phyloP scores from a whole-genome alignment of 92 coral and sea anemone genomes.

The Epizoanthus illoricatus region DNA sequence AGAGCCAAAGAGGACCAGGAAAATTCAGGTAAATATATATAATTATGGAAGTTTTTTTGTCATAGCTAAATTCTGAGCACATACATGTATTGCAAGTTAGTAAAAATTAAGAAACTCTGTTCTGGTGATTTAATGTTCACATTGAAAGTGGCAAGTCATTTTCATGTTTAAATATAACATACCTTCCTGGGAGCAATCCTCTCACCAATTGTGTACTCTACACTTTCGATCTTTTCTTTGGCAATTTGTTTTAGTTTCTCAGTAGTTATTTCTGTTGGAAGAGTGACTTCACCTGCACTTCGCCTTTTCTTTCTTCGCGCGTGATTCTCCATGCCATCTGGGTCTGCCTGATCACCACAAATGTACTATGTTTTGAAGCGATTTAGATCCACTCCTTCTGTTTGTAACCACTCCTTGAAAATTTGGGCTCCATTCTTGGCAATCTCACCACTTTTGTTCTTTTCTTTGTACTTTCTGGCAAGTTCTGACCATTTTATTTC shows the following conservation, averaged over 20 bases:
- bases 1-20: too few species aligned
- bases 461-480: too few species aligned
- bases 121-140: too few species aligned
- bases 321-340: neutral
- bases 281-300: constrained; percentile 55
- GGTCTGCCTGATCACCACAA: neutral
- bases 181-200: constrained; percentile 45
- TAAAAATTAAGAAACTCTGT: too few species aligned
- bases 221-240: constrained; percentile 39
- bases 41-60: too few species aligned
- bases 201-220: constrained; percentile 40
- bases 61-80: too few species aligned
- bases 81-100: too few species aligned
- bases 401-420: constrained; percentile 42
- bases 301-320: constrained; percentile 53
- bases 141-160: too few species aligned
- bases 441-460: neutral
- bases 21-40: too few species aligned
- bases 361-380: constrained; percentile 26
- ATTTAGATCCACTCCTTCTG: constrained; percentile 39
- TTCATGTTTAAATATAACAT: neutral
- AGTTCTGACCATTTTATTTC: too few species aligned
- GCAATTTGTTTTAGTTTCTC: constrained; percentile 35
- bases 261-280: constrained; percentile 45
- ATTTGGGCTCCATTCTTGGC: constrained; percentile 40